These are phyloP conservation scores for Petroica traversi DNA, from an alignment of 2,113 vertebrate genomes.

Conservation along the genomic window DNA sequence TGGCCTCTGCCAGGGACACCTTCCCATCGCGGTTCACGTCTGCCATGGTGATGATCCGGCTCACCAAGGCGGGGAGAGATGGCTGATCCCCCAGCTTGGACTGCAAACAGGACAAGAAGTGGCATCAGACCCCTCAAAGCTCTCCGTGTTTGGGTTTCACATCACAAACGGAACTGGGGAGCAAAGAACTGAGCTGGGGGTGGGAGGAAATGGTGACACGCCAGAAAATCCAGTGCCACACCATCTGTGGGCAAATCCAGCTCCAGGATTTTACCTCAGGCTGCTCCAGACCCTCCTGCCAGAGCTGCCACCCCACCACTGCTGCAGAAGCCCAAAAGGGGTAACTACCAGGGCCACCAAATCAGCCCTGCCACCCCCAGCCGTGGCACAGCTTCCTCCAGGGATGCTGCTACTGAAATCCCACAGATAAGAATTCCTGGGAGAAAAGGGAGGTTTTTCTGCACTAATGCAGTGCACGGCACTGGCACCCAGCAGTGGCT, in stretches of 20 bases:
- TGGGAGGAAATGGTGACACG: neutral
- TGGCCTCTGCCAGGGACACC: slow-evolving; percentile 93
- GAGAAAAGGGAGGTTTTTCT: neutral
- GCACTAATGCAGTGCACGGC: fast-evolving
- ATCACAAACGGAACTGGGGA: fast-evolving
- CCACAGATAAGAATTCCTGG: neutral
- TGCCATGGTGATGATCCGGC: slow-evolving; percentile 83
- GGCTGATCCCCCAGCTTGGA: slow-evolving; percentile 88
- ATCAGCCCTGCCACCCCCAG: neutral
- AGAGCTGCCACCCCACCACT: neutral
- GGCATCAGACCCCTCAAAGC: neutral
- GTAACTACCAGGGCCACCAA: neutral
- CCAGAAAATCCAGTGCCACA: neutral
- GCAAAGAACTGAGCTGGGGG: neutral
- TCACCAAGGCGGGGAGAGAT: slow-evolving; percentile 82
- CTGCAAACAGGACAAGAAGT: slow-evolving; percentile 60
- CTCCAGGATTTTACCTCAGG: neutral
- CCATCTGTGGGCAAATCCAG: neutral
- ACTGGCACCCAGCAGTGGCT: neutral
- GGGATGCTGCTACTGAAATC: neutral
- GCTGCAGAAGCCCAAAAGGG: neutral
- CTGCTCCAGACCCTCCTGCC: neutral
- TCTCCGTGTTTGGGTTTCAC: fast-evolving
- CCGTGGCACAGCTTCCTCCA: fast-evolving
- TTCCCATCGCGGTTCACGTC: slow-evolving; percentile 89